Percentiles rank a stretch among this genome's conserved stretches.
Evolutionary conservation across 2,113 vertebrate species (phyloP).

Genomic region (Edolisoma coerulescens): DNA sequence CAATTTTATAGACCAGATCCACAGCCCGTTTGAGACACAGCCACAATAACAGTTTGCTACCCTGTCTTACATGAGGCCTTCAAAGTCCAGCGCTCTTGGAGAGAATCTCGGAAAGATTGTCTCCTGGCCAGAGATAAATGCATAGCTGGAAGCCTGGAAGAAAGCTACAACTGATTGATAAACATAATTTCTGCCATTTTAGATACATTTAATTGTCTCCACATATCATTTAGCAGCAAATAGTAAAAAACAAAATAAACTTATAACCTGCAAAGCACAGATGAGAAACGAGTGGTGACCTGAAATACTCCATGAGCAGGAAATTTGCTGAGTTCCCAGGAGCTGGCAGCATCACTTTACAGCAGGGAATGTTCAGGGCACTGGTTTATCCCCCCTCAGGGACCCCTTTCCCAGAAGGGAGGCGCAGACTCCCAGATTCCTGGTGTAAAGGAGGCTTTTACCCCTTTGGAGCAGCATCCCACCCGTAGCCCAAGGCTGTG

Average conservation of each 20-base stretch:
- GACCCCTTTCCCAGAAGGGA: background rate
- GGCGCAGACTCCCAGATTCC: background rate
- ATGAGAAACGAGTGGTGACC: background rate
- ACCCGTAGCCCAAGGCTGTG: constrained; percentile 60
- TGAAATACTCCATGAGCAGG: background rate
- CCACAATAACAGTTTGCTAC: background rate
- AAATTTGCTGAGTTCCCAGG: background rate
- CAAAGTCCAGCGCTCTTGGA: background rate
- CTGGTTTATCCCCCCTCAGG: fast-evolving
- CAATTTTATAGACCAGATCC: background rate
- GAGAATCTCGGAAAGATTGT: background rate
- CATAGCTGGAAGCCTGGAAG: background rate
- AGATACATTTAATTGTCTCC: background rate
- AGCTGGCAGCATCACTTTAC: background rate
- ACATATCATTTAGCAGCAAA: background rate
- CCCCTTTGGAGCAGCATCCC: background rate
- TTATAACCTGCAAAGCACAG: background rate
- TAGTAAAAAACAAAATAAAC: background rate
- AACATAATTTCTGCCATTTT: background rate
- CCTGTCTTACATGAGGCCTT: background rate
- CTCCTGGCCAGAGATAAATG: background rate
- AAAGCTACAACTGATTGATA: background rate
- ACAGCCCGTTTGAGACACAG: background rate
- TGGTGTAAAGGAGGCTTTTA: background rate
- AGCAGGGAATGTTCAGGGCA: background rate